These are phyloP conservation scores for Brenthis daphne DNA, from an alignment of 2,888 invertebrate species.

Conservation along the genomic window DNA sequence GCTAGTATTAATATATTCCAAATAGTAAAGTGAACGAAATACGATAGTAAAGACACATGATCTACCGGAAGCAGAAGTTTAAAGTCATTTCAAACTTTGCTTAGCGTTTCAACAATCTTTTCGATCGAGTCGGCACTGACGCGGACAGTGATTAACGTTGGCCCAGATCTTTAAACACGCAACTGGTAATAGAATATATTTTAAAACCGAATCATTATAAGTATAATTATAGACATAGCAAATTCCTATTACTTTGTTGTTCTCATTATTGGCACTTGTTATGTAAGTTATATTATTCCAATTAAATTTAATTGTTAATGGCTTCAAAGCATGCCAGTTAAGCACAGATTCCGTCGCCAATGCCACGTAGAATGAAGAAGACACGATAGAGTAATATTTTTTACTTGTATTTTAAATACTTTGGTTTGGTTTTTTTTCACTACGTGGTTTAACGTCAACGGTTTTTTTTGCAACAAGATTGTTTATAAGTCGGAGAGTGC, in stretches of 20 bases:
- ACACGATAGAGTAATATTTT: no score
- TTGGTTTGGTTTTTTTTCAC: no score
- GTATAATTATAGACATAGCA: conserved; percentile 11
- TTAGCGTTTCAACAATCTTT: conserved; percentile 45
- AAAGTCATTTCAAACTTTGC: conserved; percentile 32
- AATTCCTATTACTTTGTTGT: not conserved
- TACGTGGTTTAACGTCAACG: no score
- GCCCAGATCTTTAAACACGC: conserved; percentile 47
- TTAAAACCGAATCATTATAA: conserved; percentile 22
- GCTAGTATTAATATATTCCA: not conserved
- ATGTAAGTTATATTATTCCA: no score
- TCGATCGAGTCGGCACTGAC: conserved; percentile 41
- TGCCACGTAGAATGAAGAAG: no score
- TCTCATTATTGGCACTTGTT: no score
- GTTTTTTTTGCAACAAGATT: no score
- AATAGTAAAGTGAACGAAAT: conserved; percentile 1
- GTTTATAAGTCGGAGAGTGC: no score
- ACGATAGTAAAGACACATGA: conserved; percentile 21
- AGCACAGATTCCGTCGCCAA: no score
- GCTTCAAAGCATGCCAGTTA: no score
- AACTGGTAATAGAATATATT: conserved; percentile 36
- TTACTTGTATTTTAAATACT: no score
- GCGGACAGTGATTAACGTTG: conserved; percentile 47
- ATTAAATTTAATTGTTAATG: no score
- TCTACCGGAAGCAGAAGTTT: conserved; percentile 30